Conservation (phyloP, 92 coral and sea anemone species). For the Paramuricea clavata region DNA sequence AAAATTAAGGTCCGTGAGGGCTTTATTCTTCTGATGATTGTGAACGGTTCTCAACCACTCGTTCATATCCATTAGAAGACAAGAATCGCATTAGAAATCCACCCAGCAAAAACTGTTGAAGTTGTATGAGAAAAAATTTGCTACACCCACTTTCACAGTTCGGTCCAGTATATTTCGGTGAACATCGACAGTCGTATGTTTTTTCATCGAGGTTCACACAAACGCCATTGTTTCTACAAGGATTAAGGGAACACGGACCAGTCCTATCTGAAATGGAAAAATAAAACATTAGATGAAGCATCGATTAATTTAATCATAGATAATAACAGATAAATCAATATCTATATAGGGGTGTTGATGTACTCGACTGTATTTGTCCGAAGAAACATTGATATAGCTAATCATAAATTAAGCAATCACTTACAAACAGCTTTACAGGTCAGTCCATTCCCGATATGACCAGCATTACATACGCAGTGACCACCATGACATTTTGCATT, state of each 20-base stretch:
- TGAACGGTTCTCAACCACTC: too few species aligned
- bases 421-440: constrained; percentile 3
- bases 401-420: not conserved
- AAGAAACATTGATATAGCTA: too few species aligned
- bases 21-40: too few species aligned
- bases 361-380: too few species aligned
- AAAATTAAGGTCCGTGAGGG: too few species aligned
- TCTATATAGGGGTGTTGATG: too few species aligned
- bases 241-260: constrained; percentile 65
- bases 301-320: too few species aligned
- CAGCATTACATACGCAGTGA: constrained; percentile 36
- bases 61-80: too few species aligned
- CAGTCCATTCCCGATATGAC: constrained; percentile 29
- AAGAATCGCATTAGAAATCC: too few species aligned
- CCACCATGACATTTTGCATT: constrained; percentile 30
- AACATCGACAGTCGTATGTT: constrained; percentile 63
- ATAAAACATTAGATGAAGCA: not conserved
- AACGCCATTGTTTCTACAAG: constrained; percentile 67
- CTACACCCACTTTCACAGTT: constrained; percentile 64
- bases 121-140: not conserved
- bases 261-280: constrained; percentile 43
- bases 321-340: too few species aligned
- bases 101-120: too few species aligned
- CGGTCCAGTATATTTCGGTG: constrained; percentile 60
- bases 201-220: constrained; percentile 46